Evolutionary conservation across 2,113 vertebrate species (phyloP).

Genomic region (Platichthys flesus): DNA sequence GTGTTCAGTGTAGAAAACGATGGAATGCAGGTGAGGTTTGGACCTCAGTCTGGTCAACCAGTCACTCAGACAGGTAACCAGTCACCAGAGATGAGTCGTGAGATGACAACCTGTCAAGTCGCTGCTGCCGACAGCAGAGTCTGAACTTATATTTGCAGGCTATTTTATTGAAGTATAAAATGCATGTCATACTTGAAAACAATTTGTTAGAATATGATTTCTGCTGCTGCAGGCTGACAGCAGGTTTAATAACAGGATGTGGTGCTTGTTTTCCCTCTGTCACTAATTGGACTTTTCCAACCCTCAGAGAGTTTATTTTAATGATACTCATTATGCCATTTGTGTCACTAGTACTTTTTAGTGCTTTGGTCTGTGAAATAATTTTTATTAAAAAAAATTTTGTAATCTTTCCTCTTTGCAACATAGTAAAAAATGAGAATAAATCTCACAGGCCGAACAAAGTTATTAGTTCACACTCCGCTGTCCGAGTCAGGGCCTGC

Average conservation of each 20-base stretch:
- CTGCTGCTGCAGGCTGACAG: background rate
- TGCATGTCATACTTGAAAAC: background rate
- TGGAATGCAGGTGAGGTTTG: background rate
- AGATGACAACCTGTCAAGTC: no score
- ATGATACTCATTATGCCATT: no score
- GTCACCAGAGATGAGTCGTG: background rate
- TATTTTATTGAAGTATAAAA: background rate
- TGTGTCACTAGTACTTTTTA: background rate
- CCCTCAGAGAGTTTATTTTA: no score
- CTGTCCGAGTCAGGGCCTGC: no score
- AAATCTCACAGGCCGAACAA: no score
- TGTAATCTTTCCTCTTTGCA: no score
- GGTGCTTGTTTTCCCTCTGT: background rate
- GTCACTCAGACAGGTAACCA: no score
- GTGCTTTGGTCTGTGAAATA: background rate
- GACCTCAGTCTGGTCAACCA: background rate
- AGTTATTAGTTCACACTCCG: no score
- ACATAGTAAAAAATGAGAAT: no score
- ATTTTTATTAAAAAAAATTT: no score
- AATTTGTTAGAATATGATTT: background rate
- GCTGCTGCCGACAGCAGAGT: background rate
- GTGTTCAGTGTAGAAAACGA: background rate
- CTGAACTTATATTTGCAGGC: background rate
- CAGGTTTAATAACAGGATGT: background rate
- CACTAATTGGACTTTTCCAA: no score